phyloP scores from a whole-genome alignment of 2,113 vertebrate genomes.

The Xenopus laevis region DNA sequence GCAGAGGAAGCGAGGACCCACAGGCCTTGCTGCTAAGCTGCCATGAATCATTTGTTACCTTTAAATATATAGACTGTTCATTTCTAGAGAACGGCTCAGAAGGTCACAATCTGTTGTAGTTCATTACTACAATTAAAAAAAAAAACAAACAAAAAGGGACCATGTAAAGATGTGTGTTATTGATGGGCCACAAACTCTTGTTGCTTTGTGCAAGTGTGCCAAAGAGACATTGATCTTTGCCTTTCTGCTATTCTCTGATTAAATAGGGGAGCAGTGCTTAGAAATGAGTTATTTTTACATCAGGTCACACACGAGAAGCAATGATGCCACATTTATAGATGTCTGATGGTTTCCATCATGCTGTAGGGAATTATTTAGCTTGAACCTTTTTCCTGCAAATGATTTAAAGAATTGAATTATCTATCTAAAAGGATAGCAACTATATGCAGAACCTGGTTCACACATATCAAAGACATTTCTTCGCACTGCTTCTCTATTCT shows the following conservation, averaged over 20 bases:
- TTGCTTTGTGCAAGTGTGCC: conserved; percentile 8
- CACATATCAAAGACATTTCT: too few relatives aligned
- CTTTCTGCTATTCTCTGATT: not conserved
- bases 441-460: too few relatives aligned
- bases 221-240: conserved; percentile 13
- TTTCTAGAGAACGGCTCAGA: conserved; percentile 78
- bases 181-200: not conserved
- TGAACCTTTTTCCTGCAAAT: too few relatives aligned
- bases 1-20: conserved; percentile 72
- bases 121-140: conserved; percentile 70
- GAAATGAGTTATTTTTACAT: too few relatives aligned
- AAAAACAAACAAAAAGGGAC: conserved; percentile 4
- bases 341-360: too few relatives aligned
- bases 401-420: too few relatives aligned
- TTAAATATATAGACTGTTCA: conserved; percentile 85
- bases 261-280: not conserved
- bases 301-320: too few relatives aligned
- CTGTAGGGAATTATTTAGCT: too few relatives aligned
- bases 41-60: conserved; percentile 92
- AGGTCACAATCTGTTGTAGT: conserved; percentile 75
- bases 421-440: too few relatives aligned
- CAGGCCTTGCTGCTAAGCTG: conserved; percentile 70
- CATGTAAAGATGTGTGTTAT: not conserved
- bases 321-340: too few relatives aligned
- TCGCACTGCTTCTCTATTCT: too few relatives aligned